These are phyloP conservation scores for Aldrovandia affinis DNA, from an alignment of 2,797 vertebrate species.

Conservation along the genomic window DNA sequence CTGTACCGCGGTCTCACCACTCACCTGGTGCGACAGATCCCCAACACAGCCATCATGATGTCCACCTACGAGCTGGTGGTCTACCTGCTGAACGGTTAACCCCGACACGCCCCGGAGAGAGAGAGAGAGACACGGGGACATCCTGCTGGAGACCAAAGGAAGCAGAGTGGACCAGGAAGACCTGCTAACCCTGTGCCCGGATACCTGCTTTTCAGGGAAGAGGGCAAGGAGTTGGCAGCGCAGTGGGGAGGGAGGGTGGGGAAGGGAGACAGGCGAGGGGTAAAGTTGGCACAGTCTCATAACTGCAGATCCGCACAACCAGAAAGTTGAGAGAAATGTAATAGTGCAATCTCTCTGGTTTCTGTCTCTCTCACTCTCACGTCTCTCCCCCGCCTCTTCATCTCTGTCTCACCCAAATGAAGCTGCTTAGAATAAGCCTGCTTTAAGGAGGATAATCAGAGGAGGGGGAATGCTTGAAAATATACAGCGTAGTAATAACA, in stretches of 20 bases:
- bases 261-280: neutral
- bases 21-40: constrained; percentile 95
- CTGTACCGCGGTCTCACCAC: constrained; percentile 96
- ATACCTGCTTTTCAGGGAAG: constrained; percentile 28
- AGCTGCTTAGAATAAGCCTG: constrained; percentile 27
- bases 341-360: neutral
- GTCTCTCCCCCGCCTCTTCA: constrained; percentile 27
- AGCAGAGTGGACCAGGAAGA: constrained; percentile 72
- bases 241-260: constrained; percentile 7
- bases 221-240: constrained; percentile 32
- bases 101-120: constrained; percentile 32
- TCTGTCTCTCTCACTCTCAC: neutral
- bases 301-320: constrained; percentile 33
- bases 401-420: constrained; percentile 29
- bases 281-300: constrained; percentile 25
- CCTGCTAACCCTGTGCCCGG: constrained; percentile 37
- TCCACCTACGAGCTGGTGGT: constrained; percentile 97
- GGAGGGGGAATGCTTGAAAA: constrained; percentile 46
- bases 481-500: neutral
- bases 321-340: constrained; percentile 54
- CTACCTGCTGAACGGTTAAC: constrained; percentile 90
- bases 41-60: constrained; percentile 99
- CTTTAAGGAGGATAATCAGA: constrained; percentile 29
- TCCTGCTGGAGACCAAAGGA: constrained; percentile 75
- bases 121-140: constrained; percentile 30